Conservation (phyloP, 2,797 vertebrate species). For the Halcyon badia region DNA sequence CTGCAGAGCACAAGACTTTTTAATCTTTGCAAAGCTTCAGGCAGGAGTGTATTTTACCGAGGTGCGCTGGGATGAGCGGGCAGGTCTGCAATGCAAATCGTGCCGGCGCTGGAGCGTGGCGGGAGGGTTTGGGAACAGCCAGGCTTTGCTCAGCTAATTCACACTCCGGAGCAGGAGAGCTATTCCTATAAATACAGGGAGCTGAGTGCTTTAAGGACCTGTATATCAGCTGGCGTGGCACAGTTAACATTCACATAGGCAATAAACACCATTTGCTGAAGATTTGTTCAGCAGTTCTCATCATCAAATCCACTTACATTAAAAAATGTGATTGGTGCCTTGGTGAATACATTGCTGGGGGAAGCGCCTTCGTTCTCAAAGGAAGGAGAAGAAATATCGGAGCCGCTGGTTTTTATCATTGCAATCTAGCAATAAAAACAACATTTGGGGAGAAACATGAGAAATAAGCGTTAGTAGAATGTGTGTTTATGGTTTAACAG, state of each 20-base stretch:
- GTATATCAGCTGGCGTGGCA: slow-evolving; percentile 4
- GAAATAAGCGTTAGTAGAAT: slow-evolving; percentile 54
- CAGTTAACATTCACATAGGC: slow-evolving; percentile 8
- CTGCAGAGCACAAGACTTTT: background rate
- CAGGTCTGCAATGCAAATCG: background rate
- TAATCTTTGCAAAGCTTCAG: background rate
- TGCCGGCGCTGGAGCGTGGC: slow-evolving; percentile 23
- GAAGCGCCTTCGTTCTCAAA: slow-evolving; percentile 31
- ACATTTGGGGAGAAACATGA: slow-evolving; percentile 39
- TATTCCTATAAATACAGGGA: slow-evolving; percentile 32
- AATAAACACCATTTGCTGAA: slow-evolving; percentile 65
- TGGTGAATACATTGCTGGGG: slow-evolving; percentile 3
- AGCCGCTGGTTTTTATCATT: slow-evolving; percentile 20
- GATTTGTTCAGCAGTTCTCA: slow-evolving; percentile 57
- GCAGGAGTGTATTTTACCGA: background rate
- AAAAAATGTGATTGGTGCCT: slow-evolving; percentile 57
- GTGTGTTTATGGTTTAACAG: slow-evolving; percentile 46
- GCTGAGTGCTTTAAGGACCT: slow-evolving; percentile 44
- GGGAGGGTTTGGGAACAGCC: slow-evolving; percentile 41
- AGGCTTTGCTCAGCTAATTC: slow-evolving; percentile 43
- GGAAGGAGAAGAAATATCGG: slow-evolving; percentile 10
- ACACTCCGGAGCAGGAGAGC: fast-evolving
- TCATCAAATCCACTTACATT: slow-evolving; percentile 67
- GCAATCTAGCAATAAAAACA: slow-evolving; percentile 49
- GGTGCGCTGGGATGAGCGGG: fast-evolving